These are phyloP conservation scores for Diglossa cyanea DNA, from an alignment of 2,797 vertebrate genomes.

Conservation along the genomic window DNA sequence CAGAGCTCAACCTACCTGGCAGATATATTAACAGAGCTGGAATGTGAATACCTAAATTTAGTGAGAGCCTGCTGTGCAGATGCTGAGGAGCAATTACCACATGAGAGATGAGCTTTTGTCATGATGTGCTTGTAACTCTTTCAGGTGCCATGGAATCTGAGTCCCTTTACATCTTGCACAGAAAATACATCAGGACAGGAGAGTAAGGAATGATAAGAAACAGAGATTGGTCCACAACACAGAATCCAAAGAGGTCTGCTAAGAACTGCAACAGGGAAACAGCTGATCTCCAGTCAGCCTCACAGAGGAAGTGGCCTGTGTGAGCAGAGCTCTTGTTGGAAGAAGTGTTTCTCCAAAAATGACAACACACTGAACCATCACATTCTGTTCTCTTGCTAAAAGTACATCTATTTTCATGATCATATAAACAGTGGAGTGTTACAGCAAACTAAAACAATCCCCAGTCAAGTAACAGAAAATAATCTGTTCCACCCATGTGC, in stretches of 20 bases:
- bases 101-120: background rate
- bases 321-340: background rate
- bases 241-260: background rate
- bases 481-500: background rate
- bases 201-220: background rate
- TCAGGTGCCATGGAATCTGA: background rate
- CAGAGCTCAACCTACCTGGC: background rate
- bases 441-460: background rate
- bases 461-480: background rate
- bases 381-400: background rate
- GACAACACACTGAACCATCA: background rate
- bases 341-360: background rate
- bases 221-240: accelerated
- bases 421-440: background rate
- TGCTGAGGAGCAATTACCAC: background rate
- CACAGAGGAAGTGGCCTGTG: background rate
- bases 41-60: background rate
- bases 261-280: background rate
- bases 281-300: background rate
- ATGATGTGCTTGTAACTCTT: background rate
- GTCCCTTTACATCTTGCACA: background rate
- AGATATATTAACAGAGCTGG: background rate
- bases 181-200: background rate
- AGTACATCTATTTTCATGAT: background rate
- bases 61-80: background rate